Base-by-base conservation (phyloP, 2,797 vertebrate genomes). In the Vireo griseus region DNA sequence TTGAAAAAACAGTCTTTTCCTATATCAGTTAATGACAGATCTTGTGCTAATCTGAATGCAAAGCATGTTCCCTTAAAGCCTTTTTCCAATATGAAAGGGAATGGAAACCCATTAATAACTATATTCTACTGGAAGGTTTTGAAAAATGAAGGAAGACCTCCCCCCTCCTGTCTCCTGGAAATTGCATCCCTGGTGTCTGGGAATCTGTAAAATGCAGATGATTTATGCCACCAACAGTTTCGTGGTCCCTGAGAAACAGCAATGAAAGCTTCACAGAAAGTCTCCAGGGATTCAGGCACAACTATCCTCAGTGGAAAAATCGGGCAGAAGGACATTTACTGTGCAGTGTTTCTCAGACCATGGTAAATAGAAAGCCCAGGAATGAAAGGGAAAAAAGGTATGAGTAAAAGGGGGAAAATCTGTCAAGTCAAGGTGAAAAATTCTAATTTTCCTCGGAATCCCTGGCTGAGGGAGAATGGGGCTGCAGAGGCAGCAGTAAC, bases 31-130 rank as follows among this genome's bases (percentile, higher is more conserved):
- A 93, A 94, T 83, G 77, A 73, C 63, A 74, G 48, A 86, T 78
- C 55, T 78, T 47, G 13, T 54, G 37, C 74, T 97, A 92, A 97
- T 97, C 92, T 91, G 90, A 97, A 96, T 94, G 82, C n/a, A 88
- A 72, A 82, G 55, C 78, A 90, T 87, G 82, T 17, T 93, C 74
- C 37, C 5, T 51, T 92, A 79, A 94, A 85, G 20, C 37, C 35
- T 91, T 77, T 85, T 87, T 95, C 67, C 81, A 91, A 85, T 91
- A 92, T 86, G 87, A 92, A 86, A 91, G 25, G 77, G 51, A 91
- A 65, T 47, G 78, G 62, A 97, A 97, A 86, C 57, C 69, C 76
- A 73, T 94, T 97, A 96, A 93, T 95, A 90, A 84, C 66, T 93
- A 90, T 55, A 80, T 95, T 86, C 72, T 90, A 88, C 59, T 73